phyloP scores from a whole-genome alignment of 2,797 vertebrate genomes.

The Ciconia nigra region DNA sequence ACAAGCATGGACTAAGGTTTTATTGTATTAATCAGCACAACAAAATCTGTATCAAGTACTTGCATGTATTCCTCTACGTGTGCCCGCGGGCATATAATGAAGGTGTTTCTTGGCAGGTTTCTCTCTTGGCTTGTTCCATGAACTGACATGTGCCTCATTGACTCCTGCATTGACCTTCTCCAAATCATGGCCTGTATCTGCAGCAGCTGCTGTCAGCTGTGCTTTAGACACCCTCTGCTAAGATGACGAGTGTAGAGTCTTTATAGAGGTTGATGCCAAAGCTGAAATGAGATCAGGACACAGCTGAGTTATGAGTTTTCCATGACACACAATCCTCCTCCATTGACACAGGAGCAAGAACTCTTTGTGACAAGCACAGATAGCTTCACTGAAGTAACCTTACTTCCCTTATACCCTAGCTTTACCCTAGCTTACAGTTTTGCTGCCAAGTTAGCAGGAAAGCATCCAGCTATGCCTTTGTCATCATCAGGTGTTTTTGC shows the following conservation, averaged over 20 bases:
- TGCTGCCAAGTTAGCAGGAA: neutral
- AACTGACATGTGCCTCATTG: neutral
- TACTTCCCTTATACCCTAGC: neutral
- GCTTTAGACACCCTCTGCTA: neutral
- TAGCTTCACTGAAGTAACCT: neutral
- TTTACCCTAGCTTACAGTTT: neutral
- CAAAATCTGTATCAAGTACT: neutral
- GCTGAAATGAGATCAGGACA: neutral
- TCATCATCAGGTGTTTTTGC: neutral
- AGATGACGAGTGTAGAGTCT: neutral
- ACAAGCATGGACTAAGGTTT: neutral
- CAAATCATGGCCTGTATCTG: neutral
- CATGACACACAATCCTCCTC: neutral
- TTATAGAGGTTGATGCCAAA: neutral
- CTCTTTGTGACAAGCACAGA: neutral
- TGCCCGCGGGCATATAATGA: accelerated
- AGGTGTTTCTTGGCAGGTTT: neutral
- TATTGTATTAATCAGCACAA: neutral
- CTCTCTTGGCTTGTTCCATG: neutral
- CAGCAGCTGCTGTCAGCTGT: neutral
- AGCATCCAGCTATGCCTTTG: too few species aligned
- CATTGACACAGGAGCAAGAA: neutral
- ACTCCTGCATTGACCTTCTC: neutral
- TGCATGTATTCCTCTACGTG: neutral
- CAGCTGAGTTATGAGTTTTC: neutral